Evolutionary conservation across 2,113 vertebrate genomes (phyloP).

Genomic region (Hippolais icterina): DNA sequence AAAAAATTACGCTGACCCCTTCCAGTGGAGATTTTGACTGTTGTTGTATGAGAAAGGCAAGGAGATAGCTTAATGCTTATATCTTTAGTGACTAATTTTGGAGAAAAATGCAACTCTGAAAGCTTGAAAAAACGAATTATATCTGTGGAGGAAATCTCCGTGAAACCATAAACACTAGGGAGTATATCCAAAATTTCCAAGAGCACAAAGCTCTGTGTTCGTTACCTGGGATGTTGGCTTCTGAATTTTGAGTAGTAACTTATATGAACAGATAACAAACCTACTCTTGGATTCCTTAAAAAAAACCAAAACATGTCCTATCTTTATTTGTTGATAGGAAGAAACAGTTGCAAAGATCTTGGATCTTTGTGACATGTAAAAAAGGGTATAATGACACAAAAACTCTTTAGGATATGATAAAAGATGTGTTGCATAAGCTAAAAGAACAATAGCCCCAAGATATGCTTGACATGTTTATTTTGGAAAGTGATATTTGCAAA

Average conservation of each 20-base stretch:
- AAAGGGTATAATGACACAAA: not conserved
- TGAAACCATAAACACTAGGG: not conserved
- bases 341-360: not conserved
- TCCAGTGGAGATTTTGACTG: not conserved
- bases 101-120: not conserved
- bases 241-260: not conserved
- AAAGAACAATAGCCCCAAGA: not conserved
- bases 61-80: not conserved
- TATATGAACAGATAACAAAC: not conserved
- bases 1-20: not conserved
- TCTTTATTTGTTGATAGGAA: not conserved
- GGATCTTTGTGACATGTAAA: not conserved
- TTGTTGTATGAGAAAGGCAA: not conserved
- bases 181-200: not conserved
- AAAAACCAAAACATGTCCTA: not conserved
- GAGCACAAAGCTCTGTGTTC: not conserved
- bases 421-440: not conserved
- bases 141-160: not conserved
- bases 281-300: not conserved
- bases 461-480: not conserved
- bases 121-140: not conserved
- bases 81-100: not conserved
- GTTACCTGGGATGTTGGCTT: fast-evolving
- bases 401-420: not conserved
- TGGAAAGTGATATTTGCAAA: not conserved